These are phyloP conservation scores for Engystomops pustulosus DNA, from an alignment of 2,113 vertebrate genomes.

Conservation along the genomic window DNA sequence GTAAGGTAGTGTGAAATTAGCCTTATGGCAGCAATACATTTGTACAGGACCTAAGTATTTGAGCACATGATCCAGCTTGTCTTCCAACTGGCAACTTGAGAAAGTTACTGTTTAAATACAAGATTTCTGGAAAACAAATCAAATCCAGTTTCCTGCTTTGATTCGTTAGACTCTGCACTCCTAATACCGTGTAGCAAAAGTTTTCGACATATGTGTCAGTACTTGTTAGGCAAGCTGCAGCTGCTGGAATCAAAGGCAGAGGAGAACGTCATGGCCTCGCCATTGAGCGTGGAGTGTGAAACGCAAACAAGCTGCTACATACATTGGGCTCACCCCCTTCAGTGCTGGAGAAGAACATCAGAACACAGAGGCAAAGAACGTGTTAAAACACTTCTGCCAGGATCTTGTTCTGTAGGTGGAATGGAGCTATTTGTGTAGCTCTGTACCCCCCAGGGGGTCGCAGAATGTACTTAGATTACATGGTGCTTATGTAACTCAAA, in stretches of 20 bases:
- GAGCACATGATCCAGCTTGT: constrained; percentile 48
- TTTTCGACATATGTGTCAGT: constrained; percentile 55
- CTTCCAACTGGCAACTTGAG: constrained; percentile 10
- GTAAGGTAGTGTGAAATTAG: no score
- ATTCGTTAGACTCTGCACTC: constrained; percentile 24
- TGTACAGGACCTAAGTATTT: constrained; percentile 4
- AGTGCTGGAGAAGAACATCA: not conserved
- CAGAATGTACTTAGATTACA: constrained; percentile 1
- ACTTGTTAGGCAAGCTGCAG: constrained; percentile 54
- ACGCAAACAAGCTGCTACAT: constrained; percentile 45
- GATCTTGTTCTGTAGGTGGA: not conserved
- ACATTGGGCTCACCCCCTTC: constrained; percentile 23
- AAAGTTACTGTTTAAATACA: constrained; percentile 42
- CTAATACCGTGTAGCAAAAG: constrained; percentile 49
- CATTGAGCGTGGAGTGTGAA: constrained; percentile 48
- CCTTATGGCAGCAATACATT: no score
- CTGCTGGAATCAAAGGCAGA: constrained; percentile 48
- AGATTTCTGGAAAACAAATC: constrained; percentile 44
- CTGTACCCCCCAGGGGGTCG: not conserved
- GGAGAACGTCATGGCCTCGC: not conserved
- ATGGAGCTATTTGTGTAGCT: not conserved
- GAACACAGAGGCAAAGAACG: not conserved
- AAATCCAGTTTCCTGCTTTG: constrained; percentile 51
- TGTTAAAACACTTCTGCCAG: constrained; percentile 17
- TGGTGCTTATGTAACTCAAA: not conserved